Base-by-base conservation (phyloP, 2,797 vertebrate genomes). In the Lemur catta region DNA sequence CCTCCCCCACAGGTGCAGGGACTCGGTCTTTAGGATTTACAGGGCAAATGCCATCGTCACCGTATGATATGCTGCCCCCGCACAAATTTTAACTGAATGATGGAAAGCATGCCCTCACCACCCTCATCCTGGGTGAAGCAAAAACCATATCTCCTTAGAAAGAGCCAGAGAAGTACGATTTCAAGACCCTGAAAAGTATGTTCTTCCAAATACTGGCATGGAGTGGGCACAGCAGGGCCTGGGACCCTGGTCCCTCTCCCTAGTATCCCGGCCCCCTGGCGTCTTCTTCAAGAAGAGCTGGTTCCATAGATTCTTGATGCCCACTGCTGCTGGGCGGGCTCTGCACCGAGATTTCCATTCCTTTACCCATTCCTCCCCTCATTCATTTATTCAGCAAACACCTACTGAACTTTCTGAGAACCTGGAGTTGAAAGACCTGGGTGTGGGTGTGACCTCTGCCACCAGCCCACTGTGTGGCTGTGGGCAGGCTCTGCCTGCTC, bases 31-130 rank as follows among this genome's bases (percentile, higher is more conserved):
- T 57, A n/a, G 41, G n/a, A 38, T 78, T 75, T 35, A 9, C 63
- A 63, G 57, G 20, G 11, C 8, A 3, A 18, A 26, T 41, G 26
- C 7, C 50, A 7, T 8, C 1, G 18, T 61, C 48, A 43, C 80
- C 41, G 0, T 18, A 2, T 4, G 20, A 7, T 4, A 14, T 11
- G 24, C 24, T 2, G 20, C 28, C 33, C 17, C 14, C 14, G 6
- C 3, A 9, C 26, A 14, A 81, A 43, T 35, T 46, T 57, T 10
- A 59, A 7, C 33, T 33, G 10, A 59, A 11, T 22, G 13, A 15
- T 11, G 46, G 50, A 7, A 12, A 4, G 7, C 6, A 12, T 81
- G n/a, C 78, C 57, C 87, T 85, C 13, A n/a, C 33, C 35, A 30
- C 4, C 28, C 22, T 22, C n/a, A 18, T 57, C 28, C 48, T 20